A percentile compares a stretch with the other conserved stretches of the same genome.
These are phyloP conservation scores for Himantopus leucocephalus DNA, from an alignment of 2,113 vertebrate species.

Conservation along the genomic window DNA sequence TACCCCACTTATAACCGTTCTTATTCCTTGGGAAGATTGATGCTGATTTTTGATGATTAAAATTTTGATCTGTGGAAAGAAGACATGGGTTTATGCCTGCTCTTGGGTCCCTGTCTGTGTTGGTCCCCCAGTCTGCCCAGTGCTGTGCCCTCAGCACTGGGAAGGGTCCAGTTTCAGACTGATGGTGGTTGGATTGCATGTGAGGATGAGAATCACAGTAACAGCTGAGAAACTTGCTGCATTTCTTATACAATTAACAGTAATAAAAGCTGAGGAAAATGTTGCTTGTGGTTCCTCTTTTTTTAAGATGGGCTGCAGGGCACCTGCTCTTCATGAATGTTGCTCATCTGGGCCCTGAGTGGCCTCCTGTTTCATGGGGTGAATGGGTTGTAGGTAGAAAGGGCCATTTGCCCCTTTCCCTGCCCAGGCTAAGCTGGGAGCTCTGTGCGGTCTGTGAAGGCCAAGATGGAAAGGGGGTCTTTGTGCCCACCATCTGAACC, in stretches of 20 bases:
- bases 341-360: not conserved
- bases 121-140: not conserved
- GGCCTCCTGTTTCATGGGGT: rapidly evolving
- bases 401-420: not conserved
- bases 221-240: not conserved
- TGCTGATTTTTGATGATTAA: not conserved
- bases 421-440: rapidly evolving
- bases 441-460: not conserved
- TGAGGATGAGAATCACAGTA: not conserved
- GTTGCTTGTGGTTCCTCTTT: not conserved
- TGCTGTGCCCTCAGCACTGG: not conserved
- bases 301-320: not conserved
- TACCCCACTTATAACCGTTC: not conserved
- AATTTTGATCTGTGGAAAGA: not conserved
- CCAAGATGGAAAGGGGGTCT: not conserved
- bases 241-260: not conserved
- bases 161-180: not conserved
- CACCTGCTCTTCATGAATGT: rapidly evolving
- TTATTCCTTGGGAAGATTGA: not conserved
- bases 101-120: not conserved
- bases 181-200: not conserved
- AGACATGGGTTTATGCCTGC: not conserved
- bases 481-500: rapidly evolving
- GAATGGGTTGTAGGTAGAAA: not conserved
- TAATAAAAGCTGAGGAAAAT: not conserved